Evolutionary conservation across 2,113 vertebrate genomes (phyloP).

Genomic region (Chlamydotis undulata): DNA sequence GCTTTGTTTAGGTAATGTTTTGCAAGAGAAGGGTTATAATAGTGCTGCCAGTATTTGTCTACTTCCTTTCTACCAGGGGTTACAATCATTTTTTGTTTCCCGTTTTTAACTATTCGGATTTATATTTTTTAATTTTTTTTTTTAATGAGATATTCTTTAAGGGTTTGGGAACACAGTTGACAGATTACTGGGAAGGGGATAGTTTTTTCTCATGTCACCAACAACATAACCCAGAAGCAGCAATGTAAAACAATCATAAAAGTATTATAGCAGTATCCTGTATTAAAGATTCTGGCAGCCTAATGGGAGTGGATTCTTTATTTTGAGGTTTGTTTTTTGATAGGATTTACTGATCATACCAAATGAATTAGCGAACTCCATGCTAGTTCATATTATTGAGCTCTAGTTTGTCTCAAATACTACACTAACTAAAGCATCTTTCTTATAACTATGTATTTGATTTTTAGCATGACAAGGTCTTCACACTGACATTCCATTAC

Average conservation of each 20-base stretch:
- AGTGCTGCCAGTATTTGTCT: neutral
- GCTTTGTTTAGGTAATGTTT: slow-evolving; percentile 20
- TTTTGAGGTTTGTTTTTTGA: neutral
- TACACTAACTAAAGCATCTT: neutral
- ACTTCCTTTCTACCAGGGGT: neutral
- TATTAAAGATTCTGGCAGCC: neutral
- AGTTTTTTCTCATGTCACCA: neutral
- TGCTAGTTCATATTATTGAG: neutral
- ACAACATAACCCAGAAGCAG: neutral
- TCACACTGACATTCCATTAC: neutral
- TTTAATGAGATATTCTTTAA: neutral
- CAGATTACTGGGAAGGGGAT: neutral
- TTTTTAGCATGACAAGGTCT: neutral
- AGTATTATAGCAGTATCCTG: fast-evolving
- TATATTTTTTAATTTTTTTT: neutral
- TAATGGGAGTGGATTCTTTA: neutral
- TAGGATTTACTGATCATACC: neutral
- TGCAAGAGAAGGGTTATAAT: neutral
- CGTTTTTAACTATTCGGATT: neutral
- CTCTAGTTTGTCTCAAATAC: neutral
- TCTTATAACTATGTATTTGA: neutral
- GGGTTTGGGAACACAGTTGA: neutral
- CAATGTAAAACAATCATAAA: neutral
- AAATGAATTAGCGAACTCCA: neutral
- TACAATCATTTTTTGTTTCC: neutral